Base-by-base conservation (phyloP, 2,888 invertebrate genomes). In the Caenorhabditis afra region DNA sequence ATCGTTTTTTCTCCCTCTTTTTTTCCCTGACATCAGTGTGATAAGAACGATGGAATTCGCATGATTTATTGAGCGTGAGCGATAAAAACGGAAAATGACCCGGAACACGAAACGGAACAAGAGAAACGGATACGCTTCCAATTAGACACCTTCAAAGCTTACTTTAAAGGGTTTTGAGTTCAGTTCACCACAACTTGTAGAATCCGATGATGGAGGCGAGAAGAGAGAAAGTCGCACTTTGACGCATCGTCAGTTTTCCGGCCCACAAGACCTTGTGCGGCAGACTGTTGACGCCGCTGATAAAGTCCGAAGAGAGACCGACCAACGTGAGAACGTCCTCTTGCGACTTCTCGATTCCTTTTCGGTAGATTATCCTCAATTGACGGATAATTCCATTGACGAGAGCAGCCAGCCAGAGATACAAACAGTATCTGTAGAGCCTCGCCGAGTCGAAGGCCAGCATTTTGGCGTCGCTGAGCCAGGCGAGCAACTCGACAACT, bases 201-300 rank as follows among this genome's bases (percentile, higher is more conserved):
- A 87, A 83, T 39, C 87, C 87, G 62, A 88, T 88, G 53, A 84
- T 78, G 3, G 87, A 87, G 2, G 88, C 88, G 39, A 87, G 57
- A 18, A 88, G 64, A 2, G 87, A 87, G 59, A 87, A 85, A 0
- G 70, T 68, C 18, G 87, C 86, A n/a, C 80, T 66, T 41, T 85
- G 83, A 35, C 81, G 61, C 23, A 81, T 65, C 18, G 81, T 77
- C 41, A 88, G 58, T 66, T 85, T 84, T 47, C 87, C 87, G 12
- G 87, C 82, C 88, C 88, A 88, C 11, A 88, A 65, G 29, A 87
- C 59, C 47, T 82, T 70, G 57, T 79, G 77, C 1, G 88, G 88
- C 1, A 88, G 55, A 7, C 83, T 81, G 57, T 86, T 85, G 22
- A 83, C 66, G 8, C 86, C 88, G 37, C 84, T 82, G 52, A 86